Conservation (phyloP, 2,797 vertebrate species). For the Helarctos malayanus region DNA sequence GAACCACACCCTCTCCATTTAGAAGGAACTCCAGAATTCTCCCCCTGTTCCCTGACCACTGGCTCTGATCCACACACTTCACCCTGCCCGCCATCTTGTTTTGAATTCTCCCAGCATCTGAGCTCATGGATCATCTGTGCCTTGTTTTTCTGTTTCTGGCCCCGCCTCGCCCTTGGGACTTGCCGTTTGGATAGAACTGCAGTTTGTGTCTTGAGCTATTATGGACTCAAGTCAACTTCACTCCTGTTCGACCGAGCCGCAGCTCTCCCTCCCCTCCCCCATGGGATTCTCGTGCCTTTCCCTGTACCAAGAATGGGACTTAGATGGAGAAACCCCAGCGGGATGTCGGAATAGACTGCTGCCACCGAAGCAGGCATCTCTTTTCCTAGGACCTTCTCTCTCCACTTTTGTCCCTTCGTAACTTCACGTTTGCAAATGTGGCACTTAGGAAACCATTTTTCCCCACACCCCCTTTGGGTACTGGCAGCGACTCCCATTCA, state of each 20-base stretch:
- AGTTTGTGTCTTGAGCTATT: background rate
- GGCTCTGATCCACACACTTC: accelerated
- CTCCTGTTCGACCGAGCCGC: background rate
- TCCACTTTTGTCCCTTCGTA: background rate
- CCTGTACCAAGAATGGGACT: background rate
- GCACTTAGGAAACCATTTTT: background rate
- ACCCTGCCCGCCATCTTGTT: background rate
- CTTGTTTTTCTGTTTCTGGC: background rate
- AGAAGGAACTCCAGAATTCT: background rate
- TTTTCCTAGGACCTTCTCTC: background rate
- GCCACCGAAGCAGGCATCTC: background rate
- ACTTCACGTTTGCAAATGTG: background rate
- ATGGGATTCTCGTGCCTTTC: background rate
- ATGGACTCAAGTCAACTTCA: background rate
- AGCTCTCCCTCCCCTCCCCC: background rate
- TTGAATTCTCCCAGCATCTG: background rate
- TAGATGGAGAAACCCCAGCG: background rate
- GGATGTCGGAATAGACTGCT: background rate
- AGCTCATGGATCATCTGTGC: accelerated
- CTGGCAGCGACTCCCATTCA: accelerated
- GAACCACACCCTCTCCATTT: accelerated
- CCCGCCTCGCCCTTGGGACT: background rate
- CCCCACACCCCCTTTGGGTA: accelerated
- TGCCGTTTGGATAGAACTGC: background rate
- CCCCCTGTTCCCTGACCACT: accelerated